A percentile compares a stretch with the other conserved stretches of the same genome.
phyloP scores from a whole-genome alignment of 2,113 vertebrate species.

The Corythornis madagascariensis region DNA sequence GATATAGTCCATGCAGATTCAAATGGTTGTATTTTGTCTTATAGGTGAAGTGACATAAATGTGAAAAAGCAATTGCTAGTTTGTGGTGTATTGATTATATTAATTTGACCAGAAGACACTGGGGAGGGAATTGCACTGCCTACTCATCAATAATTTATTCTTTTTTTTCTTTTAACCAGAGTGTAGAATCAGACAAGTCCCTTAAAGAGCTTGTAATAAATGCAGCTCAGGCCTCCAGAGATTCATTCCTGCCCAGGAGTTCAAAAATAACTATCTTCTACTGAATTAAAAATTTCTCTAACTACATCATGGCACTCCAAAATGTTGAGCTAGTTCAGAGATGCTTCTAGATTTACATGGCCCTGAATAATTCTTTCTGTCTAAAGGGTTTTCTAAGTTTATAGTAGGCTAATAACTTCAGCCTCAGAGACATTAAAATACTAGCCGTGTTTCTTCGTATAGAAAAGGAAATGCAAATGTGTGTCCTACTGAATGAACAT shows the following conservation, averaged over 20 bases:
- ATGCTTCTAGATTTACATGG: not conserved
- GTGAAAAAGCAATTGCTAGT: constrained; percentile 4
- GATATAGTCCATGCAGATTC: not conserved
- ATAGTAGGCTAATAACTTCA: not conserved
- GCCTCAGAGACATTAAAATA: not conserved
- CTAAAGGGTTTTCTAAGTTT: not conserved
- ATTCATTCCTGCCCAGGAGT: constrained; percentile 20
- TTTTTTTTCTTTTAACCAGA: not conserved
- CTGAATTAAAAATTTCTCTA: constrained; percentile 26
- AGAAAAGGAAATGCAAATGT: not conserved
- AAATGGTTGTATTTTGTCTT: not conserved
- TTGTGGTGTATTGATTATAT: constrained; percentile 35
- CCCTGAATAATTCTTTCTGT: not conserved
- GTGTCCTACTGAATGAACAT: not conserved
- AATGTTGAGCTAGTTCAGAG: not conserved
- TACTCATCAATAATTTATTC: constrained; percentile 44
- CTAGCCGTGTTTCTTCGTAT: not conserved
- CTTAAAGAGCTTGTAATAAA: constrained; percentile 47
- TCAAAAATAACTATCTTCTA: constrained; percentile 18
- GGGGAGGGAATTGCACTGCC: constrained; percentile 48
- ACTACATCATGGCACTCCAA: not conserved
- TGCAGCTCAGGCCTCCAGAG: constrained; percentile 12
- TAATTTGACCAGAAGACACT: constrained; percentile 52
- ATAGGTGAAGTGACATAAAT: constrained; percentile 13
- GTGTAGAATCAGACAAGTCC: not conserved